A percentile compares a stretch with the other conserved stretches of the same genome.
Evolutionary conservation across 2,113 vertebrate genomes (phyloP).

Genomic region (Hypocryptadius cinnamomeus): DNA sequence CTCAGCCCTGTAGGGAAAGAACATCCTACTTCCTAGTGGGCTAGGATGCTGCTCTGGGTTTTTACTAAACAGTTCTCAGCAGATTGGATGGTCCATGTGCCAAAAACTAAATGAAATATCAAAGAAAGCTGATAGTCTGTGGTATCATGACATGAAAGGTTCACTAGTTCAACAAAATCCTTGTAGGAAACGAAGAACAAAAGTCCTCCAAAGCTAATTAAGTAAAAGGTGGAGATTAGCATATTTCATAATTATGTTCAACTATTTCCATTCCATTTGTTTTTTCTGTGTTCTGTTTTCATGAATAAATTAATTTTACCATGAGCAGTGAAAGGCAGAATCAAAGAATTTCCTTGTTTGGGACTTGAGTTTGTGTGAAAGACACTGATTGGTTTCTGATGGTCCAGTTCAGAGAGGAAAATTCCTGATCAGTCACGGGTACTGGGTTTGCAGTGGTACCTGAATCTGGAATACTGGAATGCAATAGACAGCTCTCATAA

Average conservation of each 20-base stretch:
- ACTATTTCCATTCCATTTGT: not conserved
- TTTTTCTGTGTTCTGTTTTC: not conserved
- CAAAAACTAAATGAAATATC: not conserved
- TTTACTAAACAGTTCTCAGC: not conserved
- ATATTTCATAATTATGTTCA: not conserved
- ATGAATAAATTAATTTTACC: not conserved
- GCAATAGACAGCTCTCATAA: not conserved
- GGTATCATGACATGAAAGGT: not conserved
- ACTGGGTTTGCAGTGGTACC: not conserved
- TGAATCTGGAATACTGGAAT: not conserved
- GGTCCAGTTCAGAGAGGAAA: not conserved
- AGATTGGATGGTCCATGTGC: not conserved
- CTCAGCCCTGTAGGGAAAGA: not conserved
- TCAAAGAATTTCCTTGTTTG: not conserved
- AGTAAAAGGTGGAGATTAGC: not conserved
- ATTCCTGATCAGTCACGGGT: not conserved
- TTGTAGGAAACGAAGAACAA: not conserved
- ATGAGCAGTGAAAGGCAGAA: not conserved
- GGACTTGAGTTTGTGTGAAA: not conserved
- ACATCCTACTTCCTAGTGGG: not conserved
- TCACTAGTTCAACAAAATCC: not conserved
- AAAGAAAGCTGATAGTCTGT: accelerated
- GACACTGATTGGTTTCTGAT: not conserved
- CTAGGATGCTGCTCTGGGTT: not conserved
- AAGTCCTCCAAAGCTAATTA: not conserved